Evolutionary conservation across 2,888 invertebrate species (phyloP).

Genomic region (Pegoplata infirma): DNA sequence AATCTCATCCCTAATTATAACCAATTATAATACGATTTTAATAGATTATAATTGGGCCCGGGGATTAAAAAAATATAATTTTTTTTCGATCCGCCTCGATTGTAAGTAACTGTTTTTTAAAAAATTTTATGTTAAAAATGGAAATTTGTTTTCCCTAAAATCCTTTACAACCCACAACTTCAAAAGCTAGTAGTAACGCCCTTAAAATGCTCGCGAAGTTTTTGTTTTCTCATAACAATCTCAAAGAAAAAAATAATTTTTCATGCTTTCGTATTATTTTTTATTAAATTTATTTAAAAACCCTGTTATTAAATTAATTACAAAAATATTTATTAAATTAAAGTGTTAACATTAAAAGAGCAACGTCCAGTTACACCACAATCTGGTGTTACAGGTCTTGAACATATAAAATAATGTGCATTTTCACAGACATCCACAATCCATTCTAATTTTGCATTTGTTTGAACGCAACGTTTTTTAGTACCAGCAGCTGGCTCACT

Average conservation of each 20-base stretch:
- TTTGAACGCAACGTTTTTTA: conserved; percentile 46
- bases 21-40: too few relatives aligned
- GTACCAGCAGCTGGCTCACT: conserved; percentile 14
- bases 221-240: too few relatives aligned
- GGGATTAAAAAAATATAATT: too few relatives aligned
- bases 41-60: too few relatives aligned
- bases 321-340: background rate
- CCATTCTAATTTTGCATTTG: conserved; percentile 55
- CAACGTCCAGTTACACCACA: conserved; percentile 19
- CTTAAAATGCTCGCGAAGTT: too few relatives aligned
- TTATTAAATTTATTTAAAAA: background rate
- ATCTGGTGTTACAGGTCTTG: background rate
- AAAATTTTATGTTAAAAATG: too few relatives aligned
- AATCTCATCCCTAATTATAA: too few relatives aligned
- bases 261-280: background rate
- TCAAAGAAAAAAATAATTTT: background rate
- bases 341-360: conserved; percentile 4
- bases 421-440: conserved; percentile 50
- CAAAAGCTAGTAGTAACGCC: too few relatives aligned
- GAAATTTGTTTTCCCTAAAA: too few relatives aligned
- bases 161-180: too few relatives aligned
- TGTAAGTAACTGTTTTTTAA: too few relatives aligned
- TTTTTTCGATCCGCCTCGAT: too few relatives aligned
- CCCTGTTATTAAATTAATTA: background rate
- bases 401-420: conserved; percentile 64